These are phyloP conservation scores for Pelecanoides urinatrix DNA, from an alignment of 2,113 vertebrate genomes.

Conservation along the genomic window DNA sequence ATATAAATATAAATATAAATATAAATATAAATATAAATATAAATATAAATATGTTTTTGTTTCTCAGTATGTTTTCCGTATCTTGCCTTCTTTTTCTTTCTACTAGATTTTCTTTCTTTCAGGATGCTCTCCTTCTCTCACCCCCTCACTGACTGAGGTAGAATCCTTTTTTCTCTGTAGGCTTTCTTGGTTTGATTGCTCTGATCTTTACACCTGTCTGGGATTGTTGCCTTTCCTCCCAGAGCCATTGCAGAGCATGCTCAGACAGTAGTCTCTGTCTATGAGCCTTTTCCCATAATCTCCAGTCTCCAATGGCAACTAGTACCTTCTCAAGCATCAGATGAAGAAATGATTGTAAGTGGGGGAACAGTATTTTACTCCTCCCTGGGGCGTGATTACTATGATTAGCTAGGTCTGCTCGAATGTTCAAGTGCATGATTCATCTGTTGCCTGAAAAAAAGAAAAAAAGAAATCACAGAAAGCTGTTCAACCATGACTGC, in stretches of 20 bases:
- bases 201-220: not conserved
- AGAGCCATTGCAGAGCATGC: not conserved
- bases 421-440: not conserved
- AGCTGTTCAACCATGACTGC: not conserved
- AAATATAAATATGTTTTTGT: not conserved
- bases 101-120: not conserved
- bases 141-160: not conserved
- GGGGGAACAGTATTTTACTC: slow-evolving; percentile 2
- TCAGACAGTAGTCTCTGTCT: not conserved
- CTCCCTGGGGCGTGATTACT: not conserved
- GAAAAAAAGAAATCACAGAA: not conserved
- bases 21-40: not conserved
- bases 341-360: not conserved
- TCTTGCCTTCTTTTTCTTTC: not conserved
- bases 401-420: not conserved
- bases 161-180: not conserved
- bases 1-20: not conserved
- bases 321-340: slow-evolving; percentile 16
- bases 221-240: not conserved
- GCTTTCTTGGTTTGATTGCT: not conserved
- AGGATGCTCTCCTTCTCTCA: not conserved
- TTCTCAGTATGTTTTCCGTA: not conserved
- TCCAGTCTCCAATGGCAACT: not conserved
- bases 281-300: not conserved
- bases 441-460: not conserved